These are phyloP conservation scores for Salvelinus alpinus DNA, from an alignment of 2,113 vertebrate species.

Conservation along the genomic window DNA sequence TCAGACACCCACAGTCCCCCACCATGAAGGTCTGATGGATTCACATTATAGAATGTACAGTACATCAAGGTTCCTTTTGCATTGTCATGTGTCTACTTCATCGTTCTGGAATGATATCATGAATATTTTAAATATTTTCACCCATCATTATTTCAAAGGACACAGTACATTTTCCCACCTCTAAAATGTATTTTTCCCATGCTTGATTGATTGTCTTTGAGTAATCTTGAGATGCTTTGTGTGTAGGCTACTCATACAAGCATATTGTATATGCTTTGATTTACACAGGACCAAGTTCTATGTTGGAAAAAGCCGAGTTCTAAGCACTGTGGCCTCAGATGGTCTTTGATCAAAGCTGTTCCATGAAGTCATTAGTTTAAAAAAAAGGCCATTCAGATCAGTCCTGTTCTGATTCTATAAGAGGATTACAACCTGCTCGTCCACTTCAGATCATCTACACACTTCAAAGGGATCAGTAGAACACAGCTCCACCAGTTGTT, in stretches of 20 bases:
- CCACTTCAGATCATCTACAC: background rate
- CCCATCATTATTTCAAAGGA: background rate
- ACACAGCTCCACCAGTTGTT: background rate
- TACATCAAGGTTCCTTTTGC: conserved; percentile 1
- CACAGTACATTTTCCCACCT: background rate
- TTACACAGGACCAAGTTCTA: too few relatives aligned
- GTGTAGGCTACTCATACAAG: background rate
- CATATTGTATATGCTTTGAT: background rate
- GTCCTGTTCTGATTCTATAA: background rate
- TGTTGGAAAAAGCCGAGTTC: background rate
- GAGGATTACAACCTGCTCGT: background rate
- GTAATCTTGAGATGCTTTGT: background rate
- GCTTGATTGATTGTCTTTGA: background rate
- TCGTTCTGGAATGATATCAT: background rate
- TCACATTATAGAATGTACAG: background rate
- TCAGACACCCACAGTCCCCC: background rate
- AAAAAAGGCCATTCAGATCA: background rate
- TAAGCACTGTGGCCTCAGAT: background rate
- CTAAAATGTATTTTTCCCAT: background rate
- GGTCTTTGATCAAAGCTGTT: conserved; percentile 32
- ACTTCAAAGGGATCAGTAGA: background rate
- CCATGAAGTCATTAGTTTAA: background rate
- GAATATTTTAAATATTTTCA: conserved; percentile 15
- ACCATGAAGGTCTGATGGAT: conserved; percentile 12
- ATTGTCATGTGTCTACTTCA: background rate